Evolutionary conservation across 2,888 invertebrate species (phyloP).

Genomic region (Coleophora flavipennella): DNA sequence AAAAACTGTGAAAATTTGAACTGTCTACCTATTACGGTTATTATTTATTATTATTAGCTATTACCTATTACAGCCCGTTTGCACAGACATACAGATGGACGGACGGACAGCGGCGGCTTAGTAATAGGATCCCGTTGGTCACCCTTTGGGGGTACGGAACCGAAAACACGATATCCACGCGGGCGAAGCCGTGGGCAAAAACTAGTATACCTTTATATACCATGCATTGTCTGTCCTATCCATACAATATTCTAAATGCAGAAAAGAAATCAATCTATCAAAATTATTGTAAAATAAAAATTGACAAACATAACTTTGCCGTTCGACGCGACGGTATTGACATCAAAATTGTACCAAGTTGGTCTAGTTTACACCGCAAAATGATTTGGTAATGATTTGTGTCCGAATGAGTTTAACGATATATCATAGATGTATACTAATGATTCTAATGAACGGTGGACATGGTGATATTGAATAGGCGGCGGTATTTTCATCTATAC

Average conservation of each 20-base stretch:
- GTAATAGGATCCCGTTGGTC: no score
- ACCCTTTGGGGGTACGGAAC: no score
- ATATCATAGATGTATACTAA: constrained; percentile 13
- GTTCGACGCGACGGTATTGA: not conserved
- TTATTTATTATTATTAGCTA: no score
- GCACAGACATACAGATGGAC: no score
- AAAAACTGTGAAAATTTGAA: no score
- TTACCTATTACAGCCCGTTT: no score
- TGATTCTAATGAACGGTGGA: constrained; percentile 12
- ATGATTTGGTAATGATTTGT: constrained; percentile 7
- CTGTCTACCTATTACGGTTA: no score
- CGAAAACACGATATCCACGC: no score
- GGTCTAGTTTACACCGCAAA: not conserved
- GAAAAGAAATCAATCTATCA: constrained; percentile 12
- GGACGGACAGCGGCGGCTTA: no score
- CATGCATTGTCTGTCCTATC: no score
- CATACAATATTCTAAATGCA: not conserved
- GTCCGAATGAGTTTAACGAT: constrained; percentile 18
- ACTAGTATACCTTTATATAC: no score
- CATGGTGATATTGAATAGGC: constrained; percentile 8
- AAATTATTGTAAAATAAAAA: constrained; percentile 19
- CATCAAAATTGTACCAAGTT: not conserved
- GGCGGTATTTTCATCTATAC: not conserved
- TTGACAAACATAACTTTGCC: not conserved
- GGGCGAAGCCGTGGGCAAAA: no score